Conservation (phyloP, 2,797 vertebrate species). For the Acanthurus tractus region DNA sequence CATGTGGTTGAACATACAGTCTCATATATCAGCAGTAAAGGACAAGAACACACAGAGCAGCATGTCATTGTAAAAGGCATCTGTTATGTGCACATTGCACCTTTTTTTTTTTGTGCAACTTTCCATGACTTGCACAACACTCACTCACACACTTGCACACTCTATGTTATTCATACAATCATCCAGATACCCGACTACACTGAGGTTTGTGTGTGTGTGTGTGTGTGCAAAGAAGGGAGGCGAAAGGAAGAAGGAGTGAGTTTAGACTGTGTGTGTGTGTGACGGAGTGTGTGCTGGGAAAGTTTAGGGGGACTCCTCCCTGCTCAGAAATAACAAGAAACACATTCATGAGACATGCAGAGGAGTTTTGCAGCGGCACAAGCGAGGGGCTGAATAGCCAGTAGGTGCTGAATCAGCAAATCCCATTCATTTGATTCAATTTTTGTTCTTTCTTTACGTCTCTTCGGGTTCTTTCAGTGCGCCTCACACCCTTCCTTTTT, state of each 20-base stretch:
- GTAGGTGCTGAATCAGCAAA: slow-evolving; percentile 60
- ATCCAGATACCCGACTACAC: slow-evolving; percentile 38
- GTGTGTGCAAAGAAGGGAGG: neutral
- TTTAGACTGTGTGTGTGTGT: slow-evolving; percentile 8
- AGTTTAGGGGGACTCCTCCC: slow-evolving; percentile 62
- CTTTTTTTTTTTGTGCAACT: neutral
- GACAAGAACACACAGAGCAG: slow-evolving; percentile 38
- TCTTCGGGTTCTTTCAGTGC: neutral
- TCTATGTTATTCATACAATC: slow-evolving; percentile 34
- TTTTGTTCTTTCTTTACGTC: neutral
- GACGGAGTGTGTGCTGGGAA: slow-evolving; percentile 35
- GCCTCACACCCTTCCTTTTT: neutral
- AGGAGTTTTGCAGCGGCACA: slow-evolving; percentile 44
- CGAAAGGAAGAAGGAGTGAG: slow-evolving; percentile 16
- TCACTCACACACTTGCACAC: neutral
- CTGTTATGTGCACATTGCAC: slow-evolving; percentile 15
- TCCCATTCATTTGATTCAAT: slow-evolving; percentile 17
- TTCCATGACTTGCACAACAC: slow-evolving; percentile 30
- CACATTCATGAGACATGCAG: slow-evolving; percentile 59
- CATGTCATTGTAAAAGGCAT: slow-evolving; percentile 20
- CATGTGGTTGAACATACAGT: slow-evolving; percentile 43
- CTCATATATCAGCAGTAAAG: slow-evolving; percentile 57
- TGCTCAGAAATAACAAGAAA: slow-evolving; percentile 62
- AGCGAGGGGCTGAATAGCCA: slow-evolving; percentile 41
- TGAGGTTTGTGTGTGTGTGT: slow-evolving; percentile 36